Percentiles rank a stretch among this genome's conserved stretches.
phyloP scores from a whole-genome alignment of 2,888 invertebrate genomes.

The Euclidia mi region DNA sequence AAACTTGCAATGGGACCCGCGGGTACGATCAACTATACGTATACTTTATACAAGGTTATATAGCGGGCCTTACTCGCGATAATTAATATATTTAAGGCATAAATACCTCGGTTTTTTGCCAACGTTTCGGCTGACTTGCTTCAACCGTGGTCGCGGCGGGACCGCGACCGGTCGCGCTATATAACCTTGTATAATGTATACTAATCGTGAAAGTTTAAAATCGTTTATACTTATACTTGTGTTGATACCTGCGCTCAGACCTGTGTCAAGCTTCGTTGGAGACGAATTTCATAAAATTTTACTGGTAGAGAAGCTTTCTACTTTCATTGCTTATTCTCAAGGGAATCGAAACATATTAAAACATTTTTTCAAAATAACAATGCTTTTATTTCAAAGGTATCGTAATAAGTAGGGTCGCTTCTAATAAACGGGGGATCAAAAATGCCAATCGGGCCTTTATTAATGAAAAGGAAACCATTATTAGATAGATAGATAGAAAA shows the following conservation, averaged over 20 bases:
- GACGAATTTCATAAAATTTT: conserved; percentile 71
- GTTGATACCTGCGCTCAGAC: conserved; percentile 70
- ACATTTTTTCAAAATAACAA: conserved; percentile 41
- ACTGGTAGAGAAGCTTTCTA: conserved; percentile 64
- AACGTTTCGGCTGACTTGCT: no score
- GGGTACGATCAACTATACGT: conserved; percentile 78
- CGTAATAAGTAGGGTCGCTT: conserved; percentile 37
- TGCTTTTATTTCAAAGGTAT: conserved; percentile 42
- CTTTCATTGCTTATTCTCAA: conserved; percentile 48
- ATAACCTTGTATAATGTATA: no score
- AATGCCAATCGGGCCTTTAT: conserved; percentile 55
- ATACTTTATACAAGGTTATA: no score
- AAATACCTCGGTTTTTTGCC: no score
- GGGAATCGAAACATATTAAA: conserved; percentile 25
- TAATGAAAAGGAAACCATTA: conserved; percentile 68
- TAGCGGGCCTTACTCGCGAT: no score
- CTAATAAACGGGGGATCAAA: conserved; percentile 32
- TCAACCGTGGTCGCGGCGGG: no score
- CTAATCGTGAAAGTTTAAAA: no score
- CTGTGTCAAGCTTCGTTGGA: conserved; percentile 73
- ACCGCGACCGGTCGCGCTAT: no score
- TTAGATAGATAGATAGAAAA: no score
- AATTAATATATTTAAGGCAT: no score
- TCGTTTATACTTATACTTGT: conserved; percentile 76
- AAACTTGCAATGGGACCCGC: conserved; percentile 75